Evolutionary conservation across 1,140 invertebrate species (phyloP), one percentile per base, ranked within the genome.

Genomic region (Drosophila santomea): DNA sequence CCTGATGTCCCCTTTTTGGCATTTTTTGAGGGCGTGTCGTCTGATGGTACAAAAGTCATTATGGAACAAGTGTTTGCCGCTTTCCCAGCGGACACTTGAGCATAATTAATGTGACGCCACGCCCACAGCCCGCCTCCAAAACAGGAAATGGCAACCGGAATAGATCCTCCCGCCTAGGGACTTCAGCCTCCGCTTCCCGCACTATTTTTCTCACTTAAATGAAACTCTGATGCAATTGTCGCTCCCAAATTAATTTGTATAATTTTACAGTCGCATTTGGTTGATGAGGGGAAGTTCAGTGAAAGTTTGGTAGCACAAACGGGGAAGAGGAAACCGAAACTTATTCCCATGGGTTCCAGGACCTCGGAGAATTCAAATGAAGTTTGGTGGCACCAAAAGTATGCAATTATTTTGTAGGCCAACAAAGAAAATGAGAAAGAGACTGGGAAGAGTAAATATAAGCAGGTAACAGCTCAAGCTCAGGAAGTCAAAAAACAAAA

Each of bases 181-280:
- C 25, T 63, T 6, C n/a, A 6, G 3, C 6, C 8, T 7, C 11
- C 11, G 4, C 35, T 23, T 41, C 6, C 39, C 11, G 2, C 8
- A 12, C 6, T n/a, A 47, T 44, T 35, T 56, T 25, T 39, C 64
- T 38, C 60, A 36, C 54, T 58, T 52, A 59, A 73, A 73, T 39
- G 55, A 60, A 61, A 71, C 72, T 76, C 51, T 32, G 67, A 51
- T 60, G 41, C 79, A 88, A 89, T 88, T 88, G 84, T 88, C 83
- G 83, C 84, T 84, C 68, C 76, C 76, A 89, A 88, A 88, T 88
- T 88, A 88, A 88, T 88, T 88, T 88, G 83, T 89, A 88, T 88
- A 88, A 88, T 84, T 88, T 88, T 74, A 66, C 60, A 58, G 43
- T 57, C 35, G 35, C 51, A 35, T 35, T 50, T 43, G 38, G 51